Conservation (phyloP, 37 sponge, comb jelly and placozoan species). For the Trichoplax adhaerens region DNA sequence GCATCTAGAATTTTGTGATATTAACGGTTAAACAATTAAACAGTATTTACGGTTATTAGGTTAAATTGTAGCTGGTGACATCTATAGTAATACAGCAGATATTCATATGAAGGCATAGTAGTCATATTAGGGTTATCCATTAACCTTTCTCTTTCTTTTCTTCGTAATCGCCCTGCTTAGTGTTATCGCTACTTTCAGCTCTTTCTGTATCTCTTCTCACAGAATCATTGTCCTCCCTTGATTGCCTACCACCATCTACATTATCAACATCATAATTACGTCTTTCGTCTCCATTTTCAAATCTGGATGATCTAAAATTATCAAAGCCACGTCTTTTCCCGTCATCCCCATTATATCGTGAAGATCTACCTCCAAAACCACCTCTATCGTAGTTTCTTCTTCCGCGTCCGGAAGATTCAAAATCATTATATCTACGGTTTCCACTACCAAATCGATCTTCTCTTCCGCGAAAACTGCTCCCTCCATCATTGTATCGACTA, state of each 20-base stretch:
- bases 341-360: no score
- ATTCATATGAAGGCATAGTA: no score
- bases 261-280: constrained; percentile 3
- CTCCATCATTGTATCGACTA: background rate
- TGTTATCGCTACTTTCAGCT: constrained; percentile 14
- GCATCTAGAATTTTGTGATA: background rate
- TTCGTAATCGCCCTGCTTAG: constrained; percentile 4
- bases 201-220: constrained; percentile 8
- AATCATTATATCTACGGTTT: background rate
- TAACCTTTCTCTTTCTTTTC: background rate
- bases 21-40: no score
- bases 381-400: no score
- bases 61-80: no score
- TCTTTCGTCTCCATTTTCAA: constrained; percentile 2
- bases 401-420: no score
- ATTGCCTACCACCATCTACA: background rate
- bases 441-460: background rate
- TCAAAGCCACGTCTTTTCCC: no score
- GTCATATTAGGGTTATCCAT: no score
- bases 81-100: no score
- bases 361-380: no score
- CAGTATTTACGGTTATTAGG: no score
- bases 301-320: no score
- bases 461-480: background rate
- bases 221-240: constrained; percentile 1